A percentile compares a stretch with the other conserved stretches of the same genome.
Evolutionary conservation across 2,888 invertebrate species (phyloP).

Genomic region (Pseudanteris insignis): DNA sequence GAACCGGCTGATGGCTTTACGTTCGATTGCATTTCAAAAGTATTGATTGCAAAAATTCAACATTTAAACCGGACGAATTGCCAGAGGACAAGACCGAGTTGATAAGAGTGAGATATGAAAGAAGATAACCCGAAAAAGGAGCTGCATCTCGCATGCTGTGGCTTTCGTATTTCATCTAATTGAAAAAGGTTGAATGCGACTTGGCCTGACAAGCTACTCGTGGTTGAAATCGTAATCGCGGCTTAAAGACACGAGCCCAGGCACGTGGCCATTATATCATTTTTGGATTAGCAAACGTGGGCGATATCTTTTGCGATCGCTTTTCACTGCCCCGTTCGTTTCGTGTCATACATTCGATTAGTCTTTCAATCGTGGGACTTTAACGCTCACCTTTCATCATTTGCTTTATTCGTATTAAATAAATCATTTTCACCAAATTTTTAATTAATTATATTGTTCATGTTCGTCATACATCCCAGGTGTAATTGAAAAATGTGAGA

Average conservation of each 20-base stretch:
- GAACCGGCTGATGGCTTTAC: no score
- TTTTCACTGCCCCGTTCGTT: constrained; percentile 14
- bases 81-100: no score
- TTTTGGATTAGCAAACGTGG: constrained; percentile 28
- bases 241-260: constrained; percentile 24
- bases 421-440: background rate
- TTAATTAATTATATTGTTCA: background rate
- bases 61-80: no score
- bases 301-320: constrained; percentile 23
- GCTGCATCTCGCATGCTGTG: no score
- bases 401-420: background rate
- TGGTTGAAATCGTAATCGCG: constrained; percentile 19
- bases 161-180: no score
- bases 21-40: no score
- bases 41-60: no score
- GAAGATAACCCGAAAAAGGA: no score
- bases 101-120: no score
- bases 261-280: constrained; percentile 34
- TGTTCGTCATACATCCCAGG: no score
- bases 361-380: constrained; percentile 1
- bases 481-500: no score
- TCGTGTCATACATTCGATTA: constrained; percentile 19
- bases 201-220: constrained; percentile 13
- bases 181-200: constrained; percentile 2
- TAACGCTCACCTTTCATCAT: background rate